Evolutionary conservation across 1,140 invertebrate genomes (phyloP), one percentile per base, ranked within the genome.

Genomic region (Magallana angulata): DNA sequence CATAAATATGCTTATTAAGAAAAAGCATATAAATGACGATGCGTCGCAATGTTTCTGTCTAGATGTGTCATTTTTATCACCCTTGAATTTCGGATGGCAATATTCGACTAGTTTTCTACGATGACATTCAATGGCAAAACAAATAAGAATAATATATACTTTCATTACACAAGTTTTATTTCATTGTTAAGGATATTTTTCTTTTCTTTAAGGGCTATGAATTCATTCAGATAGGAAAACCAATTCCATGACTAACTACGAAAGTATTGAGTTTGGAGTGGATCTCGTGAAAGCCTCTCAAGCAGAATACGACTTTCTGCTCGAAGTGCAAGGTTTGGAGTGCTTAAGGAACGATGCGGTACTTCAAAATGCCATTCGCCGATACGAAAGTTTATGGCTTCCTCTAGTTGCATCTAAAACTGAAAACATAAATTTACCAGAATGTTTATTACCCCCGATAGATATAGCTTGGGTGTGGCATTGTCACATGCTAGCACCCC

Each of bases 381-480:
- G 68, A 30, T 76, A 76, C 68, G 68, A 76, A 76, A 76, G 12
- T 8, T 30, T 76, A 12, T 76, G 68, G 68, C 68, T 76, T 36
- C 68, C 68, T 12, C 68, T 76, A 12, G 68, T 76, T 30, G 68
- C 68, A 8, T 76, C 24, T 30, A 18, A 76, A 76, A 30, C 11
- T 30, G 68, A 76, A 30, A 76, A 57, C 68, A 76, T 57, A 9
- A 7, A 30, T 30, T 30, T 11, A 30, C 9, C 68, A 11, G 30
- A 30, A 24, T 82, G 36, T 58, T 36, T 90, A 58, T 91, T 91
- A 84, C 94, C 95, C 4, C 95, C 95, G 57, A 83, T 95, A 58
- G 95, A 95, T 86, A 92, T 95, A 48, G 93, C 94, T 80, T 95
- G 95, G 95, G 91, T 95, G 48, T 95, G 95, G 95, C 95, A 95